These are phyloP conservation scores for Phylloscopus trochilus DNA, from an alignment of 2,113 vertebrate species.

Conservation along the genomic window DNA sequence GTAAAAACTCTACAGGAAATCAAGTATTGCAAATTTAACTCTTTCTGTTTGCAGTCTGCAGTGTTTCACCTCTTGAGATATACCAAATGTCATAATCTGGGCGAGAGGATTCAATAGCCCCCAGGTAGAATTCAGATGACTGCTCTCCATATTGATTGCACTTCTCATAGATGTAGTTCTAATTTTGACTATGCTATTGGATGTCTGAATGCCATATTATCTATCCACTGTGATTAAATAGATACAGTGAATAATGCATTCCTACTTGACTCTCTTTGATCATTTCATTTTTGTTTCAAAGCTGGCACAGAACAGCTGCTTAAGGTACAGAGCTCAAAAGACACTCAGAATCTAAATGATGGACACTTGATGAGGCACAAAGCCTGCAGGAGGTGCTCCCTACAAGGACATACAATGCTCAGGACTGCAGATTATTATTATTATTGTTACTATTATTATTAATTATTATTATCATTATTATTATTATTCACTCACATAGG, in stretches of 20 bases:
- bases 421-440: background rate
- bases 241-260: background rate
- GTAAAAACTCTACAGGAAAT: background rate
- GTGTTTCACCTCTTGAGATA: background rate
- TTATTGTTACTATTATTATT: background rate
- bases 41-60: background rate
- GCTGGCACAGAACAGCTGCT: background rate
- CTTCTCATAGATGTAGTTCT: background rate
- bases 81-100: background rate
- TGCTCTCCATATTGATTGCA: background rate
- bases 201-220: background rate
- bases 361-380: background rate
- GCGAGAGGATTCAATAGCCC: background rate
- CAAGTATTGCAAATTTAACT: background rate
- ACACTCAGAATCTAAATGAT: background rate
- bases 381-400: background rate
- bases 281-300: background rate
- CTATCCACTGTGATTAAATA: background rate
- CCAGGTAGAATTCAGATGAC: background rate
- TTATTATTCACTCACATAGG: background rate
- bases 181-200: background rate
- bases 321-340: constrained; percentile 1
- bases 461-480: background rate
- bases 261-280: background rate
- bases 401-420: background rate